Percentiles rank a stretch among this genome's conserved stretches.
phyloP scores from a whole-genome alignment of 2,888 invertebrate species.

The Caenorhabditis virilis region DNA sequence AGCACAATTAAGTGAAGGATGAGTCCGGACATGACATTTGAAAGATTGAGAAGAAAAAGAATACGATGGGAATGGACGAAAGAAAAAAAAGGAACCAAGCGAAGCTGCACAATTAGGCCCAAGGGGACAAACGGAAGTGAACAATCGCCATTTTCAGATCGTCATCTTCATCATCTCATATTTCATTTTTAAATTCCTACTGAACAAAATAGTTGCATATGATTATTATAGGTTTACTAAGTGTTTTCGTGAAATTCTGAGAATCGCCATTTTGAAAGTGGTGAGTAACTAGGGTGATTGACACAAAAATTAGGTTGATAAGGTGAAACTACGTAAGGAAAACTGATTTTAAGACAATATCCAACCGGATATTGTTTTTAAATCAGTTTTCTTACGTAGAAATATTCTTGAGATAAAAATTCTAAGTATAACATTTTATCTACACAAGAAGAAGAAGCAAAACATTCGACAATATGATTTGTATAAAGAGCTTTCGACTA shows the following conservation, averaged over 20 bases:
- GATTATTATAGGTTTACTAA: slow-evolving; percentile 6
- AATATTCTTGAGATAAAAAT: no score
- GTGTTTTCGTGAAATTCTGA: slow-evolving; percentile 1
- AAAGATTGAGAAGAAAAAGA: no score
- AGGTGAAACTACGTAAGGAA: neutral
- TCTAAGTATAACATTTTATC: no score
- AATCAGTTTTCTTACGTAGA: no score
- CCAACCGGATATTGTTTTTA: no score
- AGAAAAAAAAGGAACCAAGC: no score
- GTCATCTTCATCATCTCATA: neutral
- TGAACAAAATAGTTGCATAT: neutral
- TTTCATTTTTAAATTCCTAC: neutral
- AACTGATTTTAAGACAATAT: no score
- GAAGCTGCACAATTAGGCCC: slow-evolving; percentile 3
- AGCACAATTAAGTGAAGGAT: no score
- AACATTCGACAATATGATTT: neutral
- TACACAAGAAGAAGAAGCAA: no score
- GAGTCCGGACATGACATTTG: no score
- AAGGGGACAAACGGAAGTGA: neutral
- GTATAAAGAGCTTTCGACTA: neutral
- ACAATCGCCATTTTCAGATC: neutral
- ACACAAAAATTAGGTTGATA: neutral
- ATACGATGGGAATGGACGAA: no score
- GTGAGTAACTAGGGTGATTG: neutral
- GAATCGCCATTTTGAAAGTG: neutral